phyloP scores from a whole-genome alignment of 2,888 invertebrate genomes.

The Halocaridina rubra region DNA sequence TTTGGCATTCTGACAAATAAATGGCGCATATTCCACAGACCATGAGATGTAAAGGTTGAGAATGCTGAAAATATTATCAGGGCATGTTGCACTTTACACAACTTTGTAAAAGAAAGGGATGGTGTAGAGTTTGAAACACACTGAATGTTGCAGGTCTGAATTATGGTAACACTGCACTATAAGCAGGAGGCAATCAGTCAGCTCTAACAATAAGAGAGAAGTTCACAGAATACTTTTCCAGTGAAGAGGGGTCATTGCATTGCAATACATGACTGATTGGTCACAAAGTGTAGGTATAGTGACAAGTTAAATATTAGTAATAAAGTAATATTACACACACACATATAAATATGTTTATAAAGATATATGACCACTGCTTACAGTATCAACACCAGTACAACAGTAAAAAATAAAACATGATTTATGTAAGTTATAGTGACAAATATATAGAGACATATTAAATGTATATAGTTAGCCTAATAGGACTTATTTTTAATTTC shows the following conservation, averaged over 20 bases:
- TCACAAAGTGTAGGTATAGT: conserved; percentile 1
- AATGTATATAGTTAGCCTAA: too few species aligned
- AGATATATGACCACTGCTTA: too few species aligned
- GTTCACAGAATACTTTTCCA: conserved; percentile 3
- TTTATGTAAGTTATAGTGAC: too few species aligned
- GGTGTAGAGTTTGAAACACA: conserved; percentile 4
- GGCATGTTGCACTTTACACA: conserved; percentile 28
- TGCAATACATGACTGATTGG: conserved; percentile 3
- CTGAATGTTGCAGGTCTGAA: conserved; percentile 27
- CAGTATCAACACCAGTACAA: too few species aligned
- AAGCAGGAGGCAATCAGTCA: conserved; percentile 2
- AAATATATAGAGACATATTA: too few species aligned
- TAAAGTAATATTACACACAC: not conserved
- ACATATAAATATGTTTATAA: not conserved
- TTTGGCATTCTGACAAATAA: conserved; percentile 64
- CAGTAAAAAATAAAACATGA: too few species aligned
- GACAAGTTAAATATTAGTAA: not conserved
- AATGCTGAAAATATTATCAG: conserved; percentile 25
- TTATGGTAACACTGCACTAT: conserved; percentile 11
- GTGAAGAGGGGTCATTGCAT: conserved; percentile 1
- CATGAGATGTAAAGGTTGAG: conserved; percentile 16
- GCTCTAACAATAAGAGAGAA: conserved; percentile 4
- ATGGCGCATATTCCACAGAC: conserved; percentile 41
- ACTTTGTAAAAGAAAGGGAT: conserved; percentile 5
- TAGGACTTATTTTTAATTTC: too few species aligned